Evolutionary conservation across 2,113 vertebrate genomes (phyloP), one percentile per base, ranked within the genome.

Genomic region (Cyanocitta stelleri): DNA sequence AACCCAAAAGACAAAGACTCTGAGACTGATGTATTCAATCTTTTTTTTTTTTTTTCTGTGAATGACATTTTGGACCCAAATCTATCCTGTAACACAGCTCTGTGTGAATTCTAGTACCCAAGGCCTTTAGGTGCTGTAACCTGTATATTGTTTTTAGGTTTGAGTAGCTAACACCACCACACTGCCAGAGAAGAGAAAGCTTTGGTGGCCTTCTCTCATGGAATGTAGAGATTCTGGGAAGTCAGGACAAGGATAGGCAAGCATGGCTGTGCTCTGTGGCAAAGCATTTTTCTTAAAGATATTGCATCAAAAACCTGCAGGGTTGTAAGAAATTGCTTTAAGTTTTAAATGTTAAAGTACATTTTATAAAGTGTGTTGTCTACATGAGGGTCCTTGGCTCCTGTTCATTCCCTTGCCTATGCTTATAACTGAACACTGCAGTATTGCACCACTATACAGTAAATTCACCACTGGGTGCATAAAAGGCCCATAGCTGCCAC

Each of bases 201-300:
- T 79, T 83, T 9, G 1, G 6, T 56, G 49, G 37, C 16, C 32
- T 1, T 0, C 15, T 82, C 15, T 11, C 1, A 2, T 15, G 30
- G 30, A 22, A 59, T 23, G 9, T 16, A 29, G n/a, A 80, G 18
- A 56, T 73, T 30, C 37, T 41, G 61, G 37, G 30, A 89, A 69
- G 23, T 16, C 33, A 55, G 35, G 16, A 16, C 41, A 73, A 76
- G 17, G 44, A 46, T 14, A 10, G 14, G 7, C 0, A 5, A 35
- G 23, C 30, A 63, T 21, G 30, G 33, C 33, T 61, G 35, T 39
- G 7, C 56, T 71, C 43, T 52, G n/a, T 35, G 83, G 27, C 17
- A 83, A 77, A 69, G 29, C 0, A 1, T 24, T 71, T 21, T 27
- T 69, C 49, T 58, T 66, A 41, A 58, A 69, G 20, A 30, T 1